Percentiles rank a stretch among this genome's conserved stretches.
These are phyloP conservation scores for Cyphomyrmex costatus DNA, from an alignment of 1,140 invertebrate genomes.

Conservation along the genomic window DNA sequence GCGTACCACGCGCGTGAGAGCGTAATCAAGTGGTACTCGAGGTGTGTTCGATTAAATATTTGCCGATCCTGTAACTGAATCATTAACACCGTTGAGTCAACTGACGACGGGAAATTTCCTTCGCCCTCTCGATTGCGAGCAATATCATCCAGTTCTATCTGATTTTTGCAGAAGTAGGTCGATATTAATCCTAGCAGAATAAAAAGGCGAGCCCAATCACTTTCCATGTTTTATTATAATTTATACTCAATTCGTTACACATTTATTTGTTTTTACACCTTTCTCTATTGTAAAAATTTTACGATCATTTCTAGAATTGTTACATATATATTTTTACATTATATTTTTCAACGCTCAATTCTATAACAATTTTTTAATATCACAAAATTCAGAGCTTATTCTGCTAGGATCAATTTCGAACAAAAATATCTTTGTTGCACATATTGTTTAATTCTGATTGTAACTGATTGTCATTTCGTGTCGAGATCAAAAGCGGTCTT, in stretches of 20 bases:
- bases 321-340: constrained; percentile 11
- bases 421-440: not conserved
- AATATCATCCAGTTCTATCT: not conserved
- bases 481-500: not conserved
- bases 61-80: constrained; percentile 29
- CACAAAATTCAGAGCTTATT: not conserved
- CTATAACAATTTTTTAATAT: constrained; percentile 15
- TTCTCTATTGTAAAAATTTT: constrained; percentile 17
- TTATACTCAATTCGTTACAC: constrained; percentile 31
- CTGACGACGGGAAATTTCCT: not conserved
- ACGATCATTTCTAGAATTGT: not conserved
- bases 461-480: constrained; percentile 38
- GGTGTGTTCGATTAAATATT: constrained; percentile 50
- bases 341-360: not conserved
- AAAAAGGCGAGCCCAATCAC: not conserved
- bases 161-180: not conserved
- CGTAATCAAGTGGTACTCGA: constrained; percentile 25
- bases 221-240: constrained; percentile 32
- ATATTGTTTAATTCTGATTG: constrained; percentile 9
- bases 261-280: not conserved
- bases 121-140: not conserved
- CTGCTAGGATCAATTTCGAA: constrained; percentile 18
- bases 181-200: constrained; percentile 4
- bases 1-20: not conserved
- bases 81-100: constrained; percentile 11